phyloP scores from a whole-genome alignment of 2,888 invertebrate species.

The Polydrusus cervinus region DNA sequence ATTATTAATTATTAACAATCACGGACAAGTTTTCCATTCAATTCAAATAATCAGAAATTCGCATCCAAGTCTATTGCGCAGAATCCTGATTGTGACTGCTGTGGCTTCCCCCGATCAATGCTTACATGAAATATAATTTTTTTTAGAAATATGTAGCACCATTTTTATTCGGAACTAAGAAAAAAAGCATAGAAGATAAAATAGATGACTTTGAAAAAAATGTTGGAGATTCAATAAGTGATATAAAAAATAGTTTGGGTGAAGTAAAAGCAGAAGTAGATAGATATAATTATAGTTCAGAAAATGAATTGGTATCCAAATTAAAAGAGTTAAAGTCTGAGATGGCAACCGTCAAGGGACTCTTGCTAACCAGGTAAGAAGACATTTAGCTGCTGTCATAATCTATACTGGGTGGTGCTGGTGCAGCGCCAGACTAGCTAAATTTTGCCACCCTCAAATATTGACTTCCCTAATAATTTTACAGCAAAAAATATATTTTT shows the following conservation, averaged over 20 bases:
- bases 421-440: no score
- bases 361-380: slow-evolving; percentile 79
- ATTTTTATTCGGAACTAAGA: slow-evolving; percentile 80
- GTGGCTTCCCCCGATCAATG: no score
- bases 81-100: no score
- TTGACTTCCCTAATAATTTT: no score
- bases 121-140: neutral
- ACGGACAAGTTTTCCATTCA: no score
- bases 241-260: slow-evolving; percentile 78
- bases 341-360: slow-evolving; percentile 82
- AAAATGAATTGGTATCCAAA: slow-evolving; percentile 75
- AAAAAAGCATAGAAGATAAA: slow-evolving; percentile 79
- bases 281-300: slow-evolving; percentile 70
- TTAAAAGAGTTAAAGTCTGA: slow-evolving; percentile 80
- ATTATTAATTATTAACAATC: no score
- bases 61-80: no score
- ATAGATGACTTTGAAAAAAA: slow-evolving; percentile 81
- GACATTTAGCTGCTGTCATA: neutral
- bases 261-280: slow-evolving; percentile 80
- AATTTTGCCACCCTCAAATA: no score
- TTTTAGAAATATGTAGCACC: slow-evolving; percentile 78
- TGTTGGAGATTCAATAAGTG: slow-evolving; percentile 75
- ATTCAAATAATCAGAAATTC: no score
- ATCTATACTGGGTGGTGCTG: no score
- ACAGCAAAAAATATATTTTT: no score